Evolutionary conservation across 2,888 invertebrate genomes (phyloP).

Genomic region (Ormyrus pomaceus): DNA sequence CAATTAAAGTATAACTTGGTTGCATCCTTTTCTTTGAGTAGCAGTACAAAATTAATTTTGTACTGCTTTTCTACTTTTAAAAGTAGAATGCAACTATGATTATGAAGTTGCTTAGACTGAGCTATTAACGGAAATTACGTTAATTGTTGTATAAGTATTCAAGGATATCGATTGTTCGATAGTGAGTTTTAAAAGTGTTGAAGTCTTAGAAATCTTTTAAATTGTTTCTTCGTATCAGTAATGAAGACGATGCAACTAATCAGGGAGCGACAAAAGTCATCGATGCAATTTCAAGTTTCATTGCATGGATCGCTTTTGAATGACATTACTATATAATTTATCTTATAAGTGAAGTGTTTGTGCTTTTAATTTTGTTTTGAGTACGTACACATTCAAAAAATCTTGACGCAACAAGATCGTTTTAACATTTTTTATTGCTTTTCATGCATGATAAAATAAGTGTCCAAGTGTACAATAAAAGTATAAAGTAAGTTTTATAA

Average conservation of each 20-base stretch:
- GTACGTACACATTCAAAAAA: constrained; percentile 54
- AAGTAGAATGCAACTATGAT: constrained; percentile 55
- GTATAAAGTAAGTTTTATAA: constrained; percentile 56
- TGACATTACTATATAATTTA: constrained; percentile 32
- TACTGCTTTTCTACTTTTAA: background rate
- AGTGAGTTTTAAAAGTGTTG: constrained; percentile 49
- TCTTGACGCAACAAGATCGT: constrained; percentile 34
- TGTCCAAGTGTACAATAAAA: constrained; percentile 57
- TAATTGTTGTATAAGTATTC: constrained; percentile 54
- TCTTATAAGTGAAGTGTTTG: constrained; percentile 28
- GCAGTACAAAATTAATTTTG: constrained; percentile 47
- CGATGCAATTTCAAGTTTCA: constrained; percentile 42
- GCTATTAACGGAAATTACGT: constrained; percentile 54
- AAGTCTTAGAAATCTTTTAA: constrained; percentile 50
- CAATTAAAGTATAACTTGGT: constrained; percentile 50
- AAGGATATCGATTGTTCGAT: constrained; percentile 53
- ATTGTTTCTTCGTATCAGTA: constrained; percentile 44
- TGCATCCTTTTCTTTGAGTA: constrained; percentile 54
- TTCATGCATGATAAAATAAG: constrained; percentile 46
- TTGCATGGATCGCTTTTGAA: constrained; percentile 32
- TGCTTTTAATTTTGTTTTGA: constrained; percentile 52
- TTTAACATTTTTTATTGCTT: constrained; percentile 41
- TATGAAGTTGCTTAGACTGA: constrained; percentile 56
- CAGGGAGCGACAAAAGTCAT: background rate
- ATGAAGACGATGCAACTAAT: constrained; percentile 52